Percentiles rank a stretch among this genome's conserved stretches.
Conservation (phyloP, 2,113 vertebrate species). For the Boleophthalmus pectinirostris region DNA sequence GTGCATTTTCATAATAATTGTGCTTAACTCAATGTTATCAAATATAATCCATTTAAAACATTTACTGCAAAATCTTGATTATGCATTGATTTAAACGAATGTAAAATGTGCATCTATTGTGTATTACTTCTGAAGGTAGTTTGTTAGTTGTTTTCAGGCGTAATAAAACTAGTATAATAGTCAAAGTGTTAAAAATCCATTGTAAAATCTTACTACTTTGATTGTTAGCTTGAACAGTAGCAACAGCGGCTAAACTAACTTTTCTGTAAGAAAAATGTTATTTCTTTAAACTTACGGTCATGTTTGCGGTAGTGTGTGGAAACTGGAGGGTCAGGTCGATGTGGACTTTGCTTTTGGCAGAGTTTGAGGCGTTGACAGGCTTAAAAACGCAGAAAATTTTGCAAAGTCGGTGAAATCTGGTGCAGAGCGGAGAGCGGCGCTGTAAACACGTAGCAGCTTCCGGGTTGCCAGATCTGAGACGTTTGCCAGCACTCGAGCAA, state of each 20-base stretch:
- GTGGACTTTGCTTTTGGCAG: neutral
- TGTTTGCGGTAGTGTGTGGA: neutral
- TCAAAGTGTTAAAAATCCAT: too few relatives aligned
- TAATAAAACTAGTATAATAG: neutral
- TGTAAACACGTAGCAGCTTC: neutral
- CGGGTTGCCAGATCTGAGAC: neutral
- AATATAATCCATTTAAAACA: neutral
- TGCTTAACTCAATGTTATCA: too few relatives aligned
- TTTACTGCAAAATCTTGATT: neutral
- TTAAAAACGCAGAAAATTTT: neutral
- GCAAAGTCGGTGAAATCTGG: neutral
- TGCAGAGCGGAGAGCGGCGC: neutral
- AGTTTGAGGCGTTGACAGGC: neutral
- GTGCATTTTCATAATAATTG: too few relatives aligned
- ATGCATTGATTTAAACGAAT: neutral
- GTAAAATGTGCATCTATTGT: neutral
- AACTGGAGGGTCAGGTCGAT: neutral
- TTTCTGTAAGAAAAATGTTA: neutral
- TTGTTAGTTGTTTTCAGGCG: neutral
- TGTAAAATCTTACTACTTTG: neutral
- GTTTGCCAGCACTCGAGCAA: neutral
- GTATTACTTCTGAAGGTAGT: neutral
- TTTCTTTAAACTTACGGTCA: slow-evolving; percentile 1
- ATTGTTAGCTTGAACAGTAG: neutral
- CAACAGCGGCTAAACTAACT: neutral